Evolutionary conservation across 1,140 invertebrate genomes (phyloP).

Genomic region (Panagrolaimus sp.): DNA sequence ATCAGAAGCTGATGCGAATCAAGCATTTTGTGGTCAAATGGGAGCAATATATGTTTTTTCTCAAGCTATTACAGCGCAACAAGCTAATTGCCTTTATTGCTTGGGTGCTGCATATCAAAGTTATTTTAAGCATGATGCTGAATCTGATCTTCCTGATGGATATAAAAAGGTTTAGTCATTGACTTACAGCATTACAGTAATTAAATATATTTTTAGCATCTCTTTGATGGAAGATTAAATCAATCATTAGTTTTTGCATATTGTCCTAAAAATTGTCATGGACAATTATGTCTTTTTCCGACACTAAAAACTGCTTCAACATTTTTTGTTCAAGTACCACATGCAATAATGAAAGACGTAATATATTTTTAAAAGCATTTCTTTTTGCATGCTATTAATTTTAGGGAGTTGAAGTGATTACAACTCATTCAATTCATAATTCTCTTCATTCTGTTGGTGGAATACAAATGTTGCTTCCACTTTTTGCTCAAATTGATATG

Average conservation of each 20-base stretch:
- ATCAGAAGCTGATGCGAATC: constrained; percentile 56
- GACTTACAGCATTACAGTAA: too few species aligned
- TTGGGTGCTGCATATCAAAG: constrained; percentile 55
- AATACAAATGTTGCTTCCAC: constrained; percentile 92
- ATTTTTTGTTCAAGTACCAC: constrained; percentile 96
- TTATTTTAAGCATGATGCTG: constrained; percentile 57
- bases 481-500: constrained; percentile 93
- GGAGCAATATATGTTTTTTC: constrained; percentile 95
- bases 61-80: constrained; percentile 88
- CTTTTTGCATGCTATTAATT: too few species aligned
- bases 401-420: constrained; percentile 87
- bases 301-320: constrained; percentile 84
- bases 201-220: constrained; percentile 71
- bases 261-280: constrained; percentile 92
- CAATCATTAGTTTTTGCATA: constrained; percentile 97
- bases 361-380: too few species aligned
- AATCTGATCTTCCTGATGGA: constrained; percentile 53
- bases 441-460: constrained; percentile 97
- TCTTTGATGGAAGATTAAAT: constrained; percentile 95
- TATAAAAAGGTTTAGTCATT: constrained; percentile 55
- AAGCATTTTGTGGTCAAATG: constrained; percentile 98
- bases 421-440: constrained; percentile 96
- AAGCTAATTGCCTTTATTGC: constrained; percentile 54
- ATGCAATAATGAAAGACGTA: constrained; percentile 88
- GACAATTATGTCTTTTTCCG: constrained; percentile 89